Evolutionary conservation across 2,888 invertebrate species (phyloP).

Genomic region (Sarcophaga carnaria): DNA sequence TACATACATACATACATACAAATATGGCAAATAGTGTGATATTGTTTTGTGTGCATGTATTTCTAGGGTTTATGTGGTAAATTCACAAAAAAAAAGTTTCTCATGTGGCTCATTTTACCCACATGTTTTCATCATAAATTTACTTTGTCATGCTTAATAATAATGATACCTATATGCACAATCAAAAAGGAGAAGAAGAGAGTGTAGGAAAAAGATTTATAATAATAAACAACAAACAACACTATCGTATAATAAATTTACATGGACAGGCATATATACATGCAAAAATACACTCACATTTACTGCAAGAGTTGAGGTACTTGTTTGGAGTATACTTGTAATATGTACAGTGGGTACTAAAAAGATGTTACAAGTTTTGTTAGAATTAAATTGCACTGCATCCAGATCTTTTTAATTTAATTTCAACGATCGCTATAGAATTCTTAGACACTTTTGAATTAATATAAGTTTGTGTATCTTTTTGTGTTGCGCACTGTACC

Average conservation of each 20-base stretch:
- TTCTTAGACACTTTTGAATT: no score
- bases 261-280: neutral
- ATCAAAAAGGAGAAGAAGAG: neutral
- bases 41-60: neutral
- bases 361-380: no score
- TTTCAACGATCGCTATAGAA: no score
- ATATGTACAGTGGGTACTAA: no score
- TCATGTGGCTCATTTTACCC: conserved; percentile 41
- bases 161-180: neutral
- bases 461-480: no score
- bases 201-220: neutral
- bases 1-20: neutral
- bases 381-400: no score
- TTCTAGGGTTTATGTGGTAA: conserved; percentile 46
- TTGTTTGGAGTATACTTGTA: neutral
- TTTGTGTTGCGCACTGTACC: no score
- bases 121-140: conserved; percentile 39
- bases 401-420: no score
- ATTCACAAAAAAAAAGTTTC: conserved; percentile 74
- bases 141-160: conserved; percentile 46
- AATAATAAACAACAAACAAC: neutral
- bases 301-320: neutral
- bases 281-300: neutral
- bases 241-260: neutral
- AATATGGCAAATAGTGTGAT: no score